A percentile compares a stretch with the other conserved stretches of the same genome.
Conservation (phyloP, 2,797 vertebrate genomes). For the Cottoperca gobio region DNA sequence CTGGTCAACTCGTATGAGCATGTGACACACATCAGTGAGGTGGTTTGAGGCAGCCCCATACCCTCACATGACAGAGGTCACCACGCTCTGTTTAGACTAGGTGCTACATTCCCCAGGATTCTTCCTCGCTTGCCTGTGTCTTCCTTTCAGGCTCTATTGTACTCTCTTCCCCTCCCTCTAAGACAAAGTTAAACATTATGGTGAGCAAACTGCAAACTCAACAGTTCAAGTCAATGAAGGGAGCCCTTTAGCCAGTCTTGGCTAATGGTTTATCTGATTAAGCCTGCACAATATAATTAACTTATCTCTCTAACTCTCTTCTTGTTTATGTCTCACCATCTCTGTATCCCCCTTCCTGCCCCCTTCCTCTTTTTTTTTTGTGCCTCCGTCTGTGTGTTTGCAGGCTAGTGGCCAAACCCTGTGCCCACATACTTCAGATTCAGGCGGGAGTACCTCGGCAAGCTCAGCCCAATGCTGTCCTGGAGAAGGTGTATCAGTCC, state of each 20-base stretch:
- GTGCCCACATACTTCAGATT: slow-evolving; percentile 91
- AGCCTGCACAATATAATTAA: slow-evolving; percentile 15
- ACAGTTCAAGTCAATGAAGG: slow-evolving; percentile 23
- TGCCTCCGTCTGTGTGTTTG: slow-evolving; percentile 67
- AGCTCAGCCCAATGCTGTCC: slow-evolving; percentile 89
- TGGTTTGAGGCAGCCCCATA: slow-evolving; percentile 23
- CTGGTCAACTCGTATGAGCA: slow-evolving; percentile 50
- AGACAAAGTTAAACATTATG: slow-evolving; percentile 34
- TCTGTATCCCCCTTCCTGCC: slow-evolving; percentile 51
- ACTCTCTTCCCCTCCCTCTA: neutral
- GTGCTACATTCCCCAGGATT: slow-evolving; percentile 77
- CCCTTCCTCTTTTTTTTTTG: slow-evolving; percentile 25
- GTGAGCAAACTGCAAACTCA: slow-evolving; percentile 39
- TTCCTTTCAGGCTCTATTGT: slow-evolving; percentile 25
- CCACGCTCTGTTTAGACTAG: slow-evolving; percentile 68
- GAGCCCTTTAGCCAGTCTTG: slow-evolving; percentile 15
- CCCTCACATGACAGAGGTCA: slow-evolving; percentile 72
- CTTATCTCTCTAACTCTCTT: slow-evolving; percentile 32
- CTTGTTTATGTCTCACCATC: slow-evolving; percentile 45
- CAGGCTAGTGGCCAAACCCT: slow-evolving; percentile 95
- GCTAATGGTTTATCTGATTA: slow-evolving; percentile 26
- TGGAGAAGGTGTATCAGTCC: slow-evolving; percentile 86
- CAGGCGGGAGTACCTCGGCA: slow-evolving; percentile 85
- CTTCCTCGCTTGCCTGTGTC: slow-evolving; percentile 35
- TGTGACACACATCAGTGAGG: slow-evolving; percentile 64